These are phyloP conservation scores for Mionectes macconnelli DNA, from an alignment of 2,113 vertebrate genomes.

Conservation along the genomic window DNA sequence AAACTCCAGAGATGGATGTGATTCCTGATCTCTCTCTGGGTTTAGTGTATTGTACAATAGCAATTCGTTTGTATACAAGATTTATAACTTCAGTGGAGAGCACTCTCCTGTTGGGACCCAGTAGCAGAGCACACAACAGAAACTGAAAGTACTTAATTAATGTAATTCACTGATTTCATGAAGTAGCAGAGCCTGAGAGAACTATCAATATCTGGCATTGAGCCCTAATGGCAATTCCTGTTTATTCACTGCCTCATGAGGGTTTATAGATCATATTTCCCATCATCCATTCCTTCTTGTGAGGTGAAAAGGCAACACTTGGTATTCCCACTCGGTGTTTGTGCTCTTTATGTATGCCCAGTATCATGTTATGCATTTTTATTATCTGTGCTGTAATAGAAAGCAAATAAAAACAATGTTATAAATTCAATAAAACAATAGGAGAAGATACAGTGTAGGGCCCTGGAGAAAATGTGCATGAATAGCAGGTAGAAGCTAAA, in stretches of 20 bases:
- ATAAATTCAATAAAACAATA: constrained; percentile 2
- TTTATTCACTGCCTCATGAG: not conserved
- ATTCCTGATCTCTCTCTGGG: not conserved
- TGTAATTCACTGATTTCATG: not conserved
- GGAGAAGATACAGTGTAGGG: not conserved
- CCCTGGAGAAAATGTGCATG: not conserved
- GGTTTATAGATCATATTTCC: not conserved
- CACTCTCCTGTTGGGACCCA: not conserved
- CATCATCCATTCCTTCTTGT: not conserved
- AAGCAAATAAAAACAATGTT: constrained; percentile 1
- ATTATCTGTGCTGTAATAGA: not conserved
- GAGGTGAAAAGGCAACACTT: not conserved
- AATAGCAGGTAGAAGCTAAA: not conserved
- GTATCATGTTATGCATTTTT: not conserved
- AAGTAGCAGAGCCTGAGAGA: not conserved
- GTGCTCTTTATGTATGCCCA: not conserved
- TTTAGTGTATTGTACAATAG: not conserved
- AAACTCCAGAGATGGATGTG: not conserved
- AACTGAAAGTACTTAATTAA: not conserved
- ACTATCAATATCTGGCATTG: not conserved
- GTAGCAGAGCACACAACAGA: not conserved
- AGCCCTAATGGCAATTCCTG: not conserved
- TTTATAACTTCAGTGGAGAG: not conserved
- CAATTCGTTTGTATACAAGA: not conserved
- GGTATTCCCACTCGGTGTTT: not conserved